Conservation (phyloP, 2,113 vertebrate species). For the Pygathrix nemaeus region DNA sequence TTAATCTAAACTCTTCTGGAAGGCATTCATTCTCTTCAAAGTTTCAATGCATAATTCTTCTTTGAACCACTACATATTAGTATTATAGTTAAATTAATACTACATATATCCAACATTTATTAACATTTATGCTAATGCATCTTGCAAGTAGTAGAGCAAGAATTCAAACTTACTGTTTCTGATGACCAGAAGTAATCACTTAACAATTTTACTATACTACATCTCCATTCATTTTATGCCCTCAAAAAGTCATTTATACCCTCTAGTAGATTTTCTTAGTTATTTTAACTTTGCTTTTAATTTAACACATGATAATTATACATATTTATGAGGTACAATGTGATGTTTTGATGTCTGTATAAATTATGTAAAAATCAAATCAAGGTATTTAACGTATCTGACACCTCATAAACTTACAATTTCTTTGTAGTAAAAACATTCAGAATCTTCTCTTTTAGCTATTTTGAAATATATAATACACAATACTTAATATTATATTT, state of each 20-base stretch:
- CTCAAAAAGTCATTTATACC: neutral
- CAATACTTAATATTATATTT: neutral
- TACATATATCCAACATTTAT: neutral
- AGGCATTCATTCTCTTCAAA: neutral
- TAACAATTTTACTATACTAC: neutral
- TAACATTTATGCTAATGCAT: neutral
- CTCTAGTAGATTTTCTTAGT: neutral
- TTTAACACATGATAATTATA: neutral
- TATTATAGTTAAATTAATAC: neutral
- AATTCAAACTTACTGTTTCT: neutral
- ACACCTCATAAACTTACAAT: neutral
- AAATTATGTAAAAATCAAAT: neutral
- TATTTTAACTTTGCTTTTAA: neutral
- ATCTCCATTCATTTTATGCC: neutral
- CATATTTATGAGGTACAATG: neutral
- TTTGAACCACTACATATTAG: neutral
- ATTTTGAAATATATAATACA: neutral
- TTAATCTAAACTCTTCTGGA: neutral
- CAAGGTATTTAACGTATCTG: neutral
- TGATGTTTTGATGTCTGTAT: neutral
- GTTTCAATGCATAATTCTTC: neutral
- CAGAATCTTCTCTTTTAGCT: neutral
- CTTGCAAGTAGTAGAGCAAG: neutral
- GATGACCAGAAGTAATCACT: neutral
- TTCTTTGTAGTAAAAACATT: neutral